These are phyloP conservation scores for Budorcas taxicolor DNA, from an alignment of 2,113 vertebrate species.

Conservation along the genomic window DNA sequence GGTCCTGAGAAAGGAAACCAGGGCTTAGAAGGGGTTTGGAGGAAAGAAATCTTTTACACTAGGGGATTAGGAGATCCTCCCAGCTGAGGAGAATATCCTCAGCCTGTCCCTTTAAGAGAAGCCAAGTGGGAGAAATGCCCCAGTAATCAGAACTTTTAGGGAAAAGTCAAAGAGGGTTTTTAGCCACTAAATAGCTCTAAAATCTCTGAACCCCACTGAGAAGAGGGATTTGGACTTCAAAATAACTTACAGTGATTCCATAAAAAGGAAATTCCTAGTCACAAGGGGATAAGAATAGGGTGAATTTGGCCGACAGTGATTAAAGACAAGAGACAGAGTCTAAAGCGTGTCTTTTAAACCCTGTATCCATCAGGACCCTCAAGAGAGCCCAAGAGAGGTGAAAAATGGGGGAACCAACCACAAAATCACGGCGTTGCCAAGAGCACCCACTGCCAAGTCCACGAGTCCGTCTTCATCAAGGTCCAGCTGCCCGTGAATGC, in stretches of 20 bases:
- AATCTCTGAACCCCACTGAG: not conserved
- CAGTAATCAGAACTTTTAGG: not conserved
- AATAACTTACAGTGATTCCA: not conserved
- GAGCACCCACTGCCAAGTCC: conserved; percentile 92
- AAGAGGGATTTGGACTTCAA: not conserved
- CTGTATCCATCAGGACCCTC: not conserved
- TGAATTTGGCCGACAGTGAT: not conserved
- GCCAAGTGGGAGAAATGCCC: not conserved
- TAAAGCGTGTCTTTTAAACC: not conserved
- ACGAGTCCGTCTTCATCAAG: conserved; percentile 91
- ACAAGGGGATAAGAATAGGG: not conserved
- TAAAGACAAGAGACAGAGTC: not conserved
- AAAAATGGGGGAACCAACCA: conserved; percentile 82
- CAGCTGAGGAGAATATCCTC: not conserved
- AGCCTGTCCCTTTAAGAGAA: not conserved
- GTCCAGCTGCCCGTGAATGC: conserved; percentile 93
- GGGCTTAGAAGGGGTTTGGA: not conserved
- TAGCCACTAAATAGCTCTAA: not conserved
- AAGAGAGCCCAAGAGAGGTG: not conserved
- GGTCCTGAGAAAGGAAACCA: not conserved
- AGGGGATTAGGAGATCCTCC: not conserved
- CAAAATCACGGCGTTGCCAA: conserved; percentile 90
- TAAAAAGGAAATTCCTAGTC: not conserved
- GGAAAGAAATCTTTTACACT: not conserved
- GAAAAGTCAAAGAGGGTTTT: not conserved